Base-by-base conservation (phyloP, 2,888 invertebrate species). In the Caenorhabditis angaria region DNA sequence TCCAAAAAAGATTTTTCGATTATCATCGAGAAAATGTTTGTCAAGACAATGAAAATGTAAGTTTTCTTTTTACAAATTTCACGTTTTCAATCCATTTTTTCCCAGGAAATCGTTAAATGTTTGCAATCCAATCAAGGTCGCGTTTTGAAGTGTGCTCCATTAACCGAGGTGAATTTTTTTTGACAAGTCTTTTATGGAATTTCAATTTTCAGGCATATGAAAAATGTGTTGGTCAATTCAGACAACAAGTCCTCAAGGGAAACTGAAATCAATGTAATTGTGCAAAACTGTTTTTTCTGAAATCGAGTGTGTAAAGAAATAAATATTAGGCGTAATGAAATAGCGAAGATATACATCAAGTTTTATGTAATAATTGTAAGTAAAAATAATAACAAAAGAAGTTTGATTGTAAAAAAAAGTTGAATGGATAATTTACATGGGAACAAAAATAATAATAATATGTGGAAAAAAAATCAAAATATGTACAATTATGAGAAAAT, bases 21-120 rank as follows among this genome's bases (percentile, higher is more conserved):
- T 84, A 83, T 61, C 85, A 83, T 53, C 73, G 82, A 20, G 84
- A 85, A 59, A 86, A 85, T 67, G 84, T 82, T 24, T 86, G 86
- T 69, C 76, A 79, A 59, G 83, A 81, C 20, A 81, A 81, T 64
- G 85, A 86, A 65, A 82, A 76, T 60, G 85, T 85, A 4, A 20
- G 76, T 67, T 1, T 48, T 56, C 61, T 55, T 10, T 25, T 20
- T 18, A 66, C 12, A 56, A 67, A 2, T 28, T 53, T 28, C n/a
- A 10, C 1, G 1, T n/a, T 20, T 51, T 6, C 18, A n/a, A 51
- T 12, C 51, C 8, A 51, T 22, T 54, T 24, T 57, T 60, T 75
- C 77, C 64, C 70, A 84, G 84, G 80, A 83, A 63, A 80, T 84
- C 50, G 66, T 82, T 50, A 70, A 65, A 47, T 86, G 85, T 60